Percentiles rank a stretch among this genome's conserved stretches.
Conservation (phyloP, 1,140 invertebrate species). For the Hylyphantes graminicola region DNA sequence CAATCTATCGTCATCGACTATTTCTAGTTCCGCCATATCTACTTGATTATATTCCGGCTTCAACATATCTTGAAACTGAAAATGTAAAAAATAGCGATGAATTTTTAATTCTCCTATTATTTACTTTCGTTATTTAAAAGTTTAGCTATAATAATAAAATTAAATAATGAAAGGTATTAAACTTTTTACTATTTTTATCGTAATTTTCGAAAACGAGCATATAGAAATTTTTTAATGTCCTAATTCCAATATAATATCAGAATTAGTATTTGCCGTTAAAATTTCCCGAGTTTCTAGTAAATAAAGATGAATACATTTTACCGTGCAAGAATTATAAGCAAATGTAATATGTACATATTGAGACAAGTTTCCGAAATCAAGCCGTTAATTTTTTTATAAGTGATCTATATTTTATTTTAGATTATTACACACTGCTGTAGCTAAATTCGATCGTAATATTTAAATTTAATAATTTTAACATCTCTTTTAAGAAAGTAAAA, state of each 20-base stretch:
- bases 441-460: background rate
- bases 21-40: conserved; percentile 92
- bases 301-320: too few relatives aligned
- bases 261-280: too few relatives aligned
- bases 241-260: too few relatives aligned
- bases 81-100: background rate
- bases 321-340: too few relatives aligned
- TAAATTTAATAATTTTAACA: background rate
- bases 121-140: too few relatives aligned
- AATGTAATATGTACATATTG: background rate
- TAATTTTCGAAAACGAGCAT: too few relatives aligned
- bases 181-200: too few relatives aligned
- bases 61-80: conserved; percentile 85
- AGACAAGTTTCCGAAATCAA: background rate
- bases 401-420: background rate
- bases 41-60: conserved; percentile 93
- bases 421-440: background rate
- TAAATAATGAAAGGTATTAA: too few relatives aligned
- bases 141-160: too few relatives aligned
- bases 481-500: background rate
- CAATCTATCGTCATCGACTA: conserved; percentile 67
- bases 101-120: too few relatives aligned
- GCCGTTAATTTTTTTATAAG: background rate
- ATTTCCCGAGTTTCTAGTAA: too few relatives aligned
- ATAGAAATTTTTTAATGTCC: too few relatives aligned